Percentiles rank a stretch among this genome's conserved stretches.
Evolutionary conservation across 2,113 vertebrate genomes (phyloP).

Genomic region (Centrocercus urophasianus): DNA sequence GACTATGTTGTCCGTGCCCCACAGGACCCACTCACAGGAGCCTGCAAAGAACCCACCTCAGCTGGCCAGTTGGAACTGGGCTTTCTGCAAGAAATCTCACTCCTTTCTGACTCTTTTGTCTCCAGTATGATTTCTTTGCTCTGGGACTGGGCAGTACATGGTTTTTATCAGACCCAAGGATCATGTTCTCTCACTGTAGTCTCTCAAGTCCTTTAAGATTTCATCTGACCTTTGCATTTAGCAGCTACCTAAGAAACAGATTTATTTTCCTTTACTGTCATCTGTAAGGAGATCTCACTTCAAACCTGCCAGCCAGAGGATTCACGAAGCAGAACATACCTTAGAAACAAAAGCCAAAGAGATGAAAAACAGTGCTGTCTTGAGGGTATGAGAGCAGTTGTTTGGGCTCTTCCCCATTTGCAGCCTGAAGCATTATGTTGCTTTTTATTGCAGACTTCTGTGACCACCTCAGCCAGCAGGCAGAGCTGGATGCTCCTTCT

Average conservation of each 20-base stretch:
- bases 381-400: background rate
- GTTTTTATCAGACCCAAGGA: background rate
- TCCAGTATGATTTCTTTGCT: background rate
- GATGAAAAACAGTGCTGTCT: background rate
- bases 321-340: background rate
- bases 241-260: background rate
- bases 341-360: background rate
- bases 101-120: background rate
- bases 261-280: background rate
- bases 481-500: background rate
- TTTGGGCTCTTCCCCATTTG: background rate
- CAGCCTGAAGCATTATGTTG: background rate
- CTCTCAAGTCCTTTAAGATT: background rate
- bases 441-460: background rate
- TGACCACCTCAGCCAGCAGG: background rate
- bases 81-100: background rate
- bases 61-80: background rate
- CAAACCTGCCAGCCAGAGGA: background rate
- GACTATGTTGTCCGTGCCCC: background rate
- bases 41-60: background rate
- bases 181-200: background rate
- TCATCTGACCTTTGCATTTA: background rate
- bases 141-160: background rate
- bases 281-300: background rate
- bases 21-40: background rate